phyloP scores from a whole-genome alignment of 2,888 invertebrate genomes.

The Microplitis deprimator region DNA sequence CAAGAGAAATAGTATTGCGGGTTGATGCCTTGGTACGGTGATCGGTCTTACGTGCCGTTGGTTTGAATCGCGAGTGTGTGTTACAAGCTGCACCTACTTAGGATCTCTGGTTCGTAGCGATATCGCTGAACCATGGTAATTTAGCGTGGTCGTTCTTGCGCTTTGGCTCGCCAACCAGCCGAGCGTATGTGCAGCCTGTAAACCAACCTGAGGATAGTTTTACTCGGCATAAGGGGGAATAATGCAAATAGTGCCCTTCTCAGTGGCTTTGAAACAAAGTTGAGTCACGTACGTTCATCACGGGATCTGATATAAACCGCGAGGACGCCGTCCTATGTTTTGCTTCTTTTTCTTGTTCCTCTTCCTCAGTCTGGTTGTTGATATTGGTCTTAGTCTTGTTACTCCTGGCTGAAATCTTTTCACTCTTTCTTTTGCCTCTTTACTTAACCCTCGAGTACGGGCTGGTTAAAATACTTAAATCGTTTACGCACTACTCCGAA shows the following conservation, averaged over 20 bases:
- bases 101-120: conserved; percentile 45
- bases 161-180: conserved; percentile 29
- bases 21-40: conserved; percentile 35
- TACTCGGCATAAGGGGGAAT: conserved; percentile 27
- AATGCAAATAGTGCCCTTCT: conserved; percentile 43
- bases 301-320: conserved; percentile 44
- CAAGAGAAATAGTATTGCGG: neutral
- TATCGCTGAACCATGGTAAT: conserved; percentile 49
- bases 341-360: conserved; percentile 22
- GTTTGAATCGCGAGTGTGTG: conserved; percentile 36
- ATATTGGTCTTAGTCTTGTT: neutral
- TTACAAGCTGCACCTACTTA: conserved; percentile 45
- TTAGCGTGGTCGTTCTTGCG: conserved; percentile 44
- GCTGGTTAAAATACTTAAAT: neutral
- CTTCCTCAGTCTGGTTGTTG: conserved; percentile 9
- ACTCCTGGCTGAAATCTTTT: neutral
- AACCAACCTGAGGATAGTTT: conserved; percentile 29
- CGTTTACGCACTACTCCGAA: neutral
- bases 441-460: neutral
- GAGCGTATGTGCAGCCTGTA: conserved; percentile 21
- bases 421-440: conserved; percentile 1
- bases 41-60: conserved; percentile 42
- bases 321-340: conserved; percentile 21
- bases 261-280: conserved; percentile 41
- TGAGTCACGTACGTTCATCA: conserved; percentile 48